A percentile compares a stretch with the other conserved stretches of the same genome.
These are phyloP conservation scores for Sorex fumeus DNA, from an alignment of 2,113 vertebrate genomes.

Conservation along the genomic window DNA sequence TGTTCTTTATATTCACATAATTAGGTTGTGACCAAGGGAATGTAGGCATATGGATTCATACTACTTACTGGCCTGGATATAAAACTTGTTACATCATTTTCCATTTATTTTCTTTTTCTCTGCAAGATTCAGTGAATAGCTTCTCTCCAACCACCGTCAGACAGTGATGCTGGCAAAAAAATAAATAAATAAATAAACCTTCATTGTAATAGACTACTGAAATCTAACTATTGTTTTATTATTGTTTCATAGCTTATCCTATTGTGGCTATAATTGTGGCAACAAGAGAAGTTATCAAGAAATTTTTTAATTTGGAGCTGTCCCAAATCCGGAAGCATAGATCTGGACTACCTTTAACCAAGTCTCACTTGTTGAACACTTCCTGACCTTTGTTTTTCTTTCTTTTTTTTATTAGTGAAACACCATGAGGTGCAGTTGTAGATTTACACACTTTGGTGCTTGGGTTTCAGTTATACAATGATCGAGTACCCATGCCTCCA, in stretches of 20 bases:
- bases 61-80: not conserved
- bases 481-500: no score
- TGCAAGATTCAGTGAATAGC: not conserved
- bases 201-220: not conserved
- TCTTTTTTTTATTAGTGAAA: not conserved
- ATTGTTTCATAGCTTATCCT: not conserved
- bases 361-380: not conserved
- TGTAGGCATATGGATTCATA: not conserved
- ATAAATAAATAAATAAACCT: no score
- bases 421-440: no score
- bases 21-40: not conserved
- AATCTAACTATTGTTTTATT: constrained; percentile 26
- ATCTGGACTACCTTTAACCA: not conserved
- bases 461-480: no score
- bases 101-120: constrained; percentile 2
- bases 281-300: constrained; percentile 20
- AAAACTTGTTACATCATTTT: not conserved
- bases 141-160: not conserved
- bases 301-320: not conserved
- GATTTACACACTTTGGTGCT: no score
- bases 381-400: not conserved
- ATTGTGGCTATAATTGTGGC: not conserved
- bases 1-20: not conserved
- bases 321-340: not conserved
- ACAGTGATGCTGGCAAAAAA: not conserved